Evolutionary conservation across 2,888 invertebrate genomes (phyloP), one percentile per base, ranked within the genome.

Genomic region (Andrena hattorfiana): DNA sequence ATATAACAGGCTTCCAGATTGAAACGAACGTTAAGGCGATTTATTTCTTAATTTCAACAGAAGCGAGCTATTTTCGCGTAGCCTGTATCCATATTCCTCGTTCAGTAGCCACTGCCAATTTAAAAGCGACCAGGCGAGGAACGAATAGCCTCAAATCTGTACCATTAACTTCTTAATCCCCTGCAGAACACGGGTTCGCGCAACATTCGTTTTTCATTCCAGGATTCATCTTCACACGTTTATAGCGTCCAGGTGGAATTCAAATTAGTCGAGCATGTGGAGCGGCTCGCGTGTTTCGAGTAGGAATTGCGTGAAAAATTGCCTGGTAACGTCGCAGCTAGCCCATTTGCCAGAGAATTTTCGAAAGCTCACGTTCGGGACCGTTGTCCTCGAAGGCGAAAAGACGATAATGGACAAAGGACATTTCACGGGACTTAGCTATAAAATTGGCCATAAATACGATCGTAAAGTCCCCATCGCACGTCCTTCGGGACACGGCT

Each of bases 401-500:
- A 77, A 77, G 81, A 79, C 77, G 76, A 68, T 32, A 62, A 56
- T 35, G 69, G 77, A 89, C 85, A 89, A 89, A 81, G 77, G 83
- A 87, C 84, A 89, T 91, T 91, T 91, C 88, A 91, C 86, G 89
- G 89, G 77, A 87, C 87, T 91, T 89, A 90, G 85, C 67, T 90
- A 89, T 89, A 90, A 90, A 90, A 88, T 89, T 87, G 83, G 84
- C 72, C 85, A 77, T 89, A 88, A 90, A 89, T 83, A 78, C 72
- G 71, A 83, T 89, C 87, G 83, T 91, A 87, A 90, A 89, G 49
- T 85, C 63, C 56, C 71, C 60, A 73, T 77, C 67, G 63, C 72
- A 49, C 63, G 87, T 84, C 90, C 87, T 89, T 89, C 83, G 81
- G 70, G 59, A n/a, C 30, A 66, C 42, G 20, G 54, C 72, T 35